phyloP scores from a whole-genome alignment of 2,888 invertebrate genomes.

The Panzeria rudis region DNA sequence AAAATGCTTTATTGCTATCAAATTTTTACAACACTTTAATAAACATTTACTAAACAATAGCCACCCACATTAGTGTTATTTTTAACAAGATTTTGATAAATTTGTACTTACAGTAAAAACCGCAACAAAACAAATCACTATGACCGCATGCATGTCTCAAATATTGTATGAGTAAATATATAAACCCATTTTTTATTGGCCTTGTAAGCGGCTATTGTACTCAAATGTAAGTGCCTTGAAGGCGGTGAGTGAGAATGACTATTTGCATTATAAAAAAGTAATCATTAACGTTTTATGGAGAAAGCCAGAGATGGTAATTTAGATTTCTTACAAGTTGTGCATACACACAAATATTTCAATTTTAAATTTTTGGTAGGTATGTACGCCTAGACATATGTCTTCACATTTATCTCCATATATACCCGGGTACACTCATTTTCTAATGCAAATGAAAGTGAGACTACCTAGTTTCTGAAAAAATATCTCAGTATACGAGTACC shows the following conservation, averaged over 20 bases:
- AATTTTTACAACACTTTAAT: constrained; percentile 15
- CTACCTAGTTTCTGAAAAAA: too few species aligned
- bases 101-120: background rate
- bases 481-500: too few species aligned
- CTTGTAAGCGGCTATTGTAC: constrained; percentile 46
- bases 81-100: constrained; percentile 21
- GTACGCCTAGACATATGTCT: too few species aligned
- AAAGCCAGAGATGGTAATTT: background rate
- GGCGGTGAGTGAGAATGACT: background rate
- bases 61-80: constrained; percentile 26
- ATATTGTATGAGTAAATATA: constrained; percentile 1
- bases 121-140: constrained; percentile 17
- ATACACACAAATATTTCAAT: too few species aligned
- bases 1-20: background rate
- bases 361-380: too few species aligned
- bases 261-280: constrained; percentile 1
- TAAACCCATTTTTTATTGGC: constrained; percentile 42
- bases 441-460: too few species aligned
- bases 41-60: too few species aligned
- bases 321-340: background rate
- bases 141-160: background rate
- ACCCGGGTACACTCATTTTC: too few species aligned
- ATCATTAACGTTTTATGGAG: background rate
- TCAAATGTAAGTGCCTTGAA: constrained; percentile 5
- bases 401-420: too few species aligned